phyloP scores from a whole-genome alignment of 2,888 invertebrate species.

The Lepetodrilus schrolli region DNA sequence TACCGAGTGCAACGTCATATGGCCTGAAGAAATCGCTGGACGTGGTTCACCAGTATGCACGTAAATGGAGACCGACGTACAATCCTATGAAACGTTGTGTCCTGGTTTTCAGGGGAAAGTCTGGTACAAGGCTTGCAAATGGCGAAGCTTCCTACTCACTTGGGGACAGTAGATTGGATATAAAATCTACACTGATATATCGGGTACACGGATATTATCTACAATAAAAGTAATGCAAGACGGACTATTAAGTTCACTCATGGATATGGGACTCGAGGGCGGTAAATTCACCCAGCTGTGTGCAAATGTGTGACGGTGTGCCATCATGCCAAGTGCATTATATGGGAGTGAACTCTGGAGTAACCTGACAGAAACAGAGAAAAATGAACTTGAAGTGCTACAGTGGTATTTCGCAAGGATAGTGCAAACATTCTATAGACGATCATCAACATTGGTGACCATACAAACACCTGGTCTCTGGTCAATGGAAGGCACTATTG shows the following conservation, averaged over 20 bases:
- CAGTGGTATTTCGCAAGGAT: neutral
- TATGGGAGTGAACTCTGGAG: neutral
- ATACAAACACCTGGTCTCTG: neutral
- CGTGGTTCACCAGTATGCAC: neutral
- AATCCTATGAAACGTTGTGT: neutral
- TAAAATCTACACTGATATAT: neutral
- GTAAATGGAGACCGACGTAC: neutral
- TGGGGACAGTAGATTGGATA: neutral
- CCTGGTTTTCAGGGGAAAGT: neutral
- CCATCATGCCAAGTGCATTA: neutral
- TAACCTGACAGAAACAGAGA: neutral
- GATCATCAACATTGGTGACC: neutral
- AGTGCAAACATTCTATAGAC: neutral
- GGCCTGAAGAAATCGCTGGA: neutral
- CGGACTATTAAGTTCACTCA: neutral
- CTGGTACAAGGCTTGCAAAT: no score
- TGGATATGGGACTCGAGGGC: neutral
- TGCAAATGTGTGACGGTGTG: neutral
- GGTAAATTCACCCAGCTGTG: neutral
- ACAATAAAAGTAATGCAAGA: neutral
- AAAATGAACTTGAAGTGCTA: neutral
- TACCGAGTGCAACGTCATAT: neutral
- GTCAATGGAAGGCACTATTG: neutral
- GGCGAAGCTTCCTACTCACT: neutral
- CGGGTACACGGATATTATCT: neutral